Conservation (phyloP, 1,140 invertebrate genomes). For the Bombus difficillimus region DNA sequence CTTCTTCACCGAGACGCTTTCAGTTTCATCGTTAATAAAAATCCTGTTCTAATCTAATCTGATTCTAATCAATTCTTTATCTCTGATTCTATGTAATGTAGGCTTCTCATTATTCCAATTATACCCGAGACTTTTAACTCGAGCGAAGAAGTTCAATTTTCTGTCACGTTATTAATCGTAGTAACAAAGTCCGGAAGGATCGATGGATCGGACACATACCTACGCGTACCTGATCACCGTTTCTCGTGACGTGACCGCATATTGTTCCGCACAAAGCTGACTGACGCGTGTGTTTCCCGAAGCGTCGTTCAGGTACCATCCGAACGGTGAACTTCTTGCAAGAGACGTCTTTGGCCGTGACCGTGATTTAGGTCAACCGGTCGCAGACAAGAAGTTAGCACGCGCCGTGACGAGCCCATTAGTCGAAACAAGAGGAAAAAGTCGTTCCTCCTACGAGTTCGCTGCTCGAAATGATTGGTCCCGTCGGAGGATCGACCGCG, state of each 20-base stretch:
- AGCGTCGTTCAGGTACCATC: conserved; percentile 37
- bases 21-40: too few species aligned
- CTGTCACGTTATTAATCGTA: neutral
- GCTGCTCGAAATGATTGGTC: conserved; percentile 38
- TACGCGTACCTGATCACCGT: conserved; percentile 7
- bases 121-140: neutral
- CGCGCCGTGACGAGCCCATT: conserved; percentile 48
- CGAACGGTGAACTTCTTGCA: conserved; percentile 54
- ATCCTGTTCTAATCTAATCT: neutral
- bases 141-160: neutral
- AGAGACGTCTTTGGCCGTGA: conserved; percentile 77
- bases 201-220: conserved; percentile 15
- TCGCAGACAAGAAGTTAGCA: conserved; percentile 82
- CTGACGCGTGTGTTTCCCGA: conserved; percentile 20
- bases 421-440: conserved; percentile 30
- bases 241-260: conserved; percentile 30
- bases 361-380: conserved; percentile 83
- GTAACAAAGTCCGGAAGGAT: neutral
- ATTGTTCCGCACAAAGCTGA: conserved; percentile 36
- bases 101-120: neutral
- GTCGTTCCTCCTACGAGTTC: conserved; percentile 23
- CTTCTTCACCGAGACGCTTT: too few species aligned
- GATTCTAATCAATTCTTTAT: neutral
- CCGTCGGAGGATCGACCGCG: neutral
- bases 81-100: neutral